These are phyloP conservation scores for Drosophila rufa DNA, from an alignment of 1,140 invertebrate genomes.

Conservation along the genomic window DNA sequence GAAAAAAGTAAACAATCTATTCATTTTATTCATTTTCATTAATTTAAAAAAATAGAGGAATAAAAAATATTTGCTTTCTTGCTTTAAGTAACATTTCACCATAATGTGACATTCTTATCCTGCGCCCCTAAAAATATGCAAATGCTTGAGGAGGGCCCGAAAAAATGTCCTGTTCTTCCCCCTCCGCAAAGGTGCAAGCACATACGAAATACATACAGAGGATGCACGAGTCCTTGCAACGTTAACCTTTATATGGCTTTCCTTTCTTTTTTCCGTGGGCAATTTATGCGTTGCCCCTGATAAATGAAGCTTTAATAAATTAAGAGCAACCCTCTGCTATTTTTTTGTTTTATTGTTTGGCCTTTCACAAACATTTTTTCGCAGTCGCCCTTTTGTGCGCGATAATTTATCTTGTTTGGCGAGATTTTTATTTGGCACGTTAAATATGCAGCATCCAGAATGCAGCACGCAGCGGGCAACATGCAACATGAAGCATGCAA, in stretches of 20 bases:
- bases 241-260: constrained; percentile 34
- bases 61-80: neutral
- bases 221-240: constrained; percentile 48
- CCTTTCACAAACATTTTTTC: constrained; percentile 40
- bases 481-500: constrained; percentile 16
- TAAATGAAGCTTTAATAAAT: constrained; percentile 82
- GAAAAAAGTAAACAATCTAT: too few species aligned
- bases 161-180: constrained; percentile 8
- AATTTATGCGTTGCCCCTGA: constrained; percentile 72
- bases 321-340: constrained; percentile 68
- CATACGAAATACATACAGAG: neutral
- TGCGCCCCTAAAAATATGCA: constrained; percentile 30
- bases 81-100: constrained; percentile 2
- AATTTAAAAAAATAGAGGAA: neutral
- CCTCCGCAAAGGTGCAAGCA: neutral
- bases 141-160: constrained; percentile 12
- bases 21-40: neutral
- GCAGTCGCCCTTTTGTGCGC: constrained; percentile 45
- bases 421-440: constrained; percentile 78
- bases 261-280: constrained; percentile 21
- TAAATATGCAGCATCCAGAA: constrained; percentile 74
- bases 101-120: constrained; percentile 21
- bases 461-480: constrained; percentile 59
- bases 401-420: constrained; percentile 83
- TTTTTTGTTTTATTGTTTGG: constrained; percentile 47